phyloP scores from a whole-genome alignment of 1,140 invertebrate genomes.

The Caenorhabditis briggsae region DNA sequence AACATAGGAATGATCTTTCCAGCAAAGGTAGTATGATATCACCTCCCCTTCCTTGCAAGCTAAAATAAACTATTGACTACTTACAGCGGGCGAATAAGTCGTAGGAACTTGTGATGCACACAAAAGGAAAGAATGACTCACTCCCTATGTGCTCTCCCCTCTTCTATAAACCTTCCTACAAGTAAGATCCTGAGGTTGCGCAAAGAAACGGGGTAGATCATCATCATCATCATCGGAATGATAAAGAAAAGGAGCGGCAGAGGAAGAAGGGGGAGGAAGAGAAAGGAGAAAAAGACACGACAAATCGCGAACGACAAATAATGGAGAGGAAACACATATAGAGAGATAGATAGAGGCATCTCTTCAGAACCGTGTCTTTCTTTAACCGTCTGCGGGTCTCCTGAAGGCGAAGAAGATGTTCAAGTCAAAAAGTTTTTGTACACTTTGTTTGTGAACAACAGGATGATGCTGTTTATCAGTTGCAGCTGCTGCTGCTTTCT shows the following conservation, averaged over 20 bases:
- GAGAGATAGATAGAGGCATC: not conserved
- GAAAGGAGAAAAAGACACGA: not conserved
- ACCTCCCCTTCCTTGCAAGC: too few species aligned
- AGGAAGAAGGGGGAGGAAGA: not conserved
- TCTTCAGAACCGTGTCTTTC: not conserved
- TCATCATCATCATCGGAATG: not conserved
- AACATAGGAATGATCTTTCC: not conserved
- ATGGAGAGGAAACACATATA: not conserved
- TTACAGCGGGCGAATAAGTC: not conserved
- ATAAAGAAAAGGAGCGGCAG: slow-evolving; percentile 48
- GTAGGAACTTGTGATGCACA: not conserved
- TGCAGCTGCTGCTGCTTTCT: not conserved
- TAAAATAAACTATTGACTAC: not conserved
- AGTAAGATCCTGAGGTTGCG: slow-evolving; percentile 36
- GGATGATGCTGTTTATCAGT: not conserved
- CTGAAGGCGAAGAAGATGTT: not conserved
- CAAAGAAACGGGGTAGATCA: slow-evolving; percentile 15
- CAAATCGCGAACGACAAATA: slow-evolving; percentile 38
- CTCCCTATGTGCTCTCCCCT: not conserved
- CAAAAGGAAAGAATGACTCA: slow-evolving; percentile 1
- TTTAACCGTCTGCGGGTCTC: not conserved
- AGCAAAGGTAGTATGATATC: too few species aligned
- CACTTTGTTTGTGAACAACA: slow-evolving; percentile 17
- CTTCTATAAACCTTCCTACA: not conserved
- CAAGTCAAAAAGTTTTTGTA: slow-evolving; percentile 15